Percentiles rank a stretch among this genome's conserved stretches.
Conservation (phyloP, 2,113 vertebrate genomes). For the Oreochromis spilurus region DNA sequence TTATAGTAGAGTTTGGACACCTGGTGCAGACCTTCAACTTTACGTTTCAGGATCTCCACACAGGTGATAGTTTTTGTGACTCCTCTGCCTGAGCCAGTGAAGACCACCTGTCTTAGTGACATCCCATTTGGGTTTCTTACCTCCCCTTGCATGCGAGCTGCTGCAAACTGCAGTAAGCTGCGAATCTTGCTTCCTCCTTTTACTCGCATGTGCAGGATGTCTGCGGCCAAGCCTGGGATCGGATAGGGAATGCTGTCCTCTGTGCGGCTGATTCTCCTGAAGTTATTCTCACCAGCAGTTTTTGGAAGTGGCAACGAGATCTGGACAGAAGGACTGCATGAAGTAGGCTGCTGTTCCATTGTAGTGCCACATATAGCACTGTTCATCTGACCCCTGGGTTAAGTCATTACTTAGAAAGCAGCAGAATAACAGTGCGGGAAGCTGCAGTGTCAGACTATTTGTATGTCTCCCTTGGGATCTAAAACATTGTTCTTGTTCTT, state of each 20-base stretch:
- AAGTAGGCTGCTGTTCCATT: slow-evolving; percentile 19
- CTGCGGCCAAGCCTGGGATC: slow-evolving; percentile 73
- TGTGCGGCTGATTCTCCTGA: slow-evolving; percentile 76
- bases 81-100: slow-evolving; percentile 83
- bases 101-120: slow-evolving; percentile 79
- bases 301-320: slow-evolving; percentile 4
- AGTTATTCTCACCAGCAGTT: slow-evolving; percentile 72
- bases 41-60: slow-evolving; percentile 89
- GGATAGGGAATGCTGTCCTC: slow-evolving; percentile 75
- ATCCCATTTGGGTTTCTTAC: slow-evolving; percentile 20
- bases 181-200: slow-evolving; percentile 93
- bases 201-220: slow-evolving; percentile 85
- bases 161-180: slow-evolving; percentile 86
- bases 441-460: neutral
- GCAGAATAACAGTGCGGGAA: neutral
- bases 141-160: slow-evolving; percentile 76
- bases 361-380: neutral
- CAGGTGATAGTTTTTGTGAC: slow-evolving; percentile 93
- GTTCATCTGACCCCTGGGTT: slow-evolving; percentile 6
- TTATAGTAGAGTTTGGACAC: slow-evolving; percentile 85
- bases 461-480: neutral
- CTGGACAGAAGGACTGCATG: neutral
- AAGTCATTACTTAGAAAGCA: neutral
- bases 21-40: slow-evolving; percentile 85
- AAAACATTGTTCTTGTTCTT: neutral